Base-by-base conservation (phyloP, 2,113 vertebrate species). In the Sterrhoptilus dennistouni region DNA sequence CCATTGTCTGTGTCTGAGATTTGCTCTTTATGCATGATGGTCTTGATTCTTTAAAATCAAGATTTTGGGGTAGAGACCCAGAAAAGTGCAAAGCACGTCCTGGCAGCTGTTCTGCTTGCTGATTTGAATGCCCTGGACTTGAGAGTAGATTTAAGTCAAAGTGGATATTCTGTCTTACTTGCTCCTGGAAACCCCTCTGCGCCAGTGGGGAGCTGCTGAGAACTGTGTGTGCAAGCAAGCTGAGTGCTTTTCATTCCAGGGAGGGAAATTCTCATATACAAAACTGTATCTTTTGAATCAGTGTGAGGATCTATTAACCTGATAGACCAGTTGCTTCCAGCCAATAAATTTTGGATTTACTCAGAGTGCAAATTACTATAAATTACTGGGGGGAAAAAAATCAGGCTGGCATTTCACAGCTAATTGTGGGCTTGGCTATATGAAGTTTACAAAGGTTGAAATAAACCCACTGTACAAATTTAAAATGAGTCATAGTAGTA, bases 401-500 rank as follows among this genome's bases (percentile, higher is more conserved):
- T 57, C 28, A 66, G 49, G 8, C 16, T 92, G 66, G 11, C 15
- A 65, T 93, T 97, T 87, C 60, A 84, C 15, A 72, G 20, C 24
- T 91, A 70, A 87, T 91, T 91, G 40, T 64, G 22, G 22, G 1
- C 29, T 89, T 92, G 28, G 6, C 31, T 91, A 8, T 75, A 44
- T 75, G 65, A 91, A 86, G 61, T 81, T 90, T 75, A 80, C 33
- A 91, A 82, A 87, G 45, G 57, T 72, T 95, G 74, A 92, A 91
- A 86, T 60, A 91, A 85, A 65, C 15, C 4, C 16, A 6, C 6
- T 18, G 47, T 45, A 57, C 19, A 45, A 80, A 83, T 54, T 91
- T 61, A 49, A 81, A 70, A 47, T 69, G 28, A 82, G 52, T 61
- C n/a, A 85, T 49, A n/a, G n/a, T n/a, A n/a, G 8, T 40, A 79